Conservation (phyloP, 2,113 vertebrate genomes). For the Equus przewalskii region DNA sequence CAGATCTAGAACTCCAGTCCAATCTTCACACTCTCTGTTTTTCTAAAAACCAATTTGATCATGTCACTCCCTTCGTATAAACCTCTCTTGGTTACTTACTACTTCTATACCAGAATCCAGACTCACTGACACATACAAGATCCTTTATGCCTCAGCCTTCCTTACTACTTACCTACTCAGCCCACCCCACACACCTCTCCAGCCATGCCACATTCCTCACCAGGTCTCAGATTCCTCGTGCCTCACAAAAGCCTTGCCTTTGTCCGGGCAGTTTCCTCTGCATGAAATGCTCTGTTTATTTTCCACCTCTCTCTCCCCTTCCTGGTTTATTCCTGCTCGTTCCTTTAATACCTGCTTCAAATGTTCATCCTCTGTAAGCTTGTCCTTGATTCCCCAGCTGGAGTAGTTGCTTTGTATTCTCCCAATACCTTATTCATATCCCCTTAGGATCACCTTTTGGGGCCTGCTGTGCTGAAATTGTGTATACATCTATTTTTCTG, state of each 20-base stretch:
- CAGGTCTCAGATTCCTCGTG: neutral
- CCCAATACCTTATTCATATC: neutral
- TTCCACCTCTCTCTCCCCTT: neutral
- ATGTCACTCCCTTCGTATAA: neutral
- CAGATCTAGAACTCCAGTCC: neutral
- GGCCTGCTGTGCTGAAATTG: neutral
- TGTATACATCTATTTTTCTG: neutral
- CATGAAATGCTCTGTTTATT: neutral
- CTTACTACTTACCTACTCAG: accelerated
- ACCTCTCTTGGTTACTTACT: neutral
- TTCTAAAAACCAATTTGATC: neutral
- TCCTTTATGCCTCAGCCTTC: neutral
- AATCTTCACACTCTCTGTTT: neutral
- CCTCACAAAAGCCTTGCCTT: neutral
- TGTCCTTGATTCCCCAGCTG: neutral
- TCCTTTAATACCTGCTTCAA: neutral
- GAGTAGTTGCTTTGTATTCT: neutral
- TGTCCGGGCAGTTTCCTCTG: neutral
- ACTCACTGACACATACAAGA: neutral
- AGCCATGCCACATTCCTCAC: accelerated
- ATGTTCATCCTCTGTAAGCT: neutral
- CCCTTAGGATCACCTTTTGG: neutral
- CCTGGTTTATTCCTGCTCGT: neutral
- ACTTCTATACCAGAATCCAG: neutral
- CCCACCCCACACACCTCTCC: too few species aligned